phyloP scores from a whole-genome alignment of 2,113 vertebrate species.

The Colinus virginianus region DNA sequence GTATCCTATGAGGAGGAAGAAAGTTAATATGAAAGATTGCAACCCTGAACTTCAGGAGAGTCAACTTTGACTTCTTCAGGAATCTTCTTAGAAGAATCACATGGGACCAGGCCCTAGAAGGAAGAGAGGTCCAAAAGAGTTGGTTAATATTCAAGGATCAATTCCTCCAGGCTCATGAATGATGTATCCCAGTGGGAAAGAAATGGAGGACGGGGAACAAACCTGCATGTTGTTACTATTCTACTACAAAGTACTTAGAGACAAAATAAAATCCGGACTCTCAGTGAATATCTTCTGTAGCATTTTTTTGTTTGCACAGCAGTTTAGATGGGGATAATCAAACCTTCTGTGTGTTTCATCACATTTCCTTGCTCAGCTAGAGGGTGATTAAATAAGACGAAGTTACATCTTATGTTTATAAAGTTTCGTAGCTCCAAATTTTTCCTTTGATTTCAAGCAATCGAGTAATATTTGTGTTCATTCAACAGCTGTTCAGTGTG shows the following conservation, averaged over 20 bases:
- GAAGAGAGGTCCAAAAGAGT: not conserved
- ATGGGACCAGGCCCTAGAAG: not conserved
- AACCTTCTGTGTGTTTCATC: not conserved
- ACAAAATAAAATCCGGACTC: not conserved
- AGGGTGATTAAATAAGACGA: not conserved
- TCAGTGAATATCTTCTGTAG: not conserved
- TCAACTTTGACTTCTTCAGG: not conserved
- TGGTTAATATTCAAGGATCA: not conserved
- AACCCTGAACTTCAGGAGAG: not conserved
- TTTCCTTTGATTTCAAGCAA: slow-evolving; percentile 29
- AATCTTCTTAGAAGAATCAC: not conserved
- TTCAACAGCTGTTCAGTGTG: slow-evolving; percentile 30
- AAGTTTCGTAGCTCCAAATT: slow-evolving; percentile 5
- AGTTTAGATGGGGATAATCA: slow-evolving; percentile 1
- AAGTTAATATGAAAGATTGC: not conserved
- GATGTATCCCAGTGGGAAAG: not conserved
- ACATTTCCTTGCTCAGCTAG: not conserved
- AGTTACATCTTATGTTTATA: not conserved
- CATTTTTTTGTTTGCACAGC: not conserved
- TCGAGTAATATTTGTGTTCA: slow-evolving; percentile 1
- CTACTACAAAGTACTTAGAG: not conserved
- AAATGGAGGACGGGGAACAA: not conserved
- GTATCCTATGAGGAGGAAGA: not conserved
- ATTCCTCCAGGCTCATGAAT: not conserved
- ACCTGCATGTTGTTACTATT: not conserved